phyloP scores from a whole-genome alignment of 2,888 invertebrate genomes.

The Nomada flava region DNA sequence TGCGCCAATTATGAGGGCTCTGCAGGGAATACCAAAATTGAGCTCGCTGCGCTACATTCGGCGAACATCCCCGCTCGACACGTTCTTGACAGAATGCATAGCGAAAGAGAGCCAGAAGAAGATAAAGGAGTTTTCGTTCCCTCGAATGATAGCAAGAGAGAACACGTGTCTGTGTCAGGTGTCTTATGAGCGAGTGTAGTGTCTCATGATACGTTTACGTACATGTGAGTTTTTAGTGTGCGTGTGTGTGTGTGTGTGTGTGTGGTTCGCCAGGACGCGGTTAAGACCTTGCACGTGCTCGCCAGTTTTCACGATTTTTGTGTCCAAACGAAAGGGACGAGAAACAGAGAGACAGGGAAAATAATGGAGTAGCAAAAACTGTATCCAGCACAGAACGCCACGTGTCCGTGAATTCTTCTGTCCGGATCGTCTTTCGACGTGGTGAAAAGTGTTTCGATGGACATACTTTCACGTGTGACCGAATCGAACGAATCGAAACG shows the following conservation, averaged over 20 bases:
- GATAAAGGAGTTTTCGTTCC: conserved; percentile 42
- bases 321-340: not conserved
- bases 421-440: not conserved
- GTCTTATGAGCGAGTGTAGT: conserved; percentile 23
- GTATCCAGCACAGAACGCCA: not conserved
- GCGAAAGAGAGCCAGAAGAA: conserved; percentile 50
- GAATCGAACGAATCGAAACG: conserved; percentile 19
- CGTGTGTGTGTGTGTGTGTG: conserved; percentile 17
- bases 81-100: conserved; percentile 23
- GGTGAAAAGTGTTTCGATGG: not conserved
- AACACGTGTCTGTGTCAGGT: conserved; percentile 40
- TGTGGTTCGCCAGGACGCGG: conserved; percentile 66
- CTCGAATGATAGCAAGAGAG: conserved; percentile 55
- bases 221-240: not conserved
- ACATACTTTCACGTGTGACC: not conserved
- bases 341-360: conserved; percentile 1
- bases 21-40: not conserved
- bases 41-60: not conserved
- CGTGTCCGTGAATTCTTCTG: not conserved
- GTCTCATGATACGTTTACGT: conserved; percentile 7
- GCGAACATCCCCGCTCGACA: conserved; percentile 37
- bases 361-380: conserved; percentile 7
- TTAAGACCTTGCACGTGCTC: conserved; percentile 70
- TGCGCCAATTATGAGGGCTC: too few relatives aligned
- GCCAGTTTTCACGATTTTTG: conserved; percentile 14